Evolutionary conservation across 2,888 invertebrate species (phyloP).

Genomic region (Calameuta idolon): DNA sequence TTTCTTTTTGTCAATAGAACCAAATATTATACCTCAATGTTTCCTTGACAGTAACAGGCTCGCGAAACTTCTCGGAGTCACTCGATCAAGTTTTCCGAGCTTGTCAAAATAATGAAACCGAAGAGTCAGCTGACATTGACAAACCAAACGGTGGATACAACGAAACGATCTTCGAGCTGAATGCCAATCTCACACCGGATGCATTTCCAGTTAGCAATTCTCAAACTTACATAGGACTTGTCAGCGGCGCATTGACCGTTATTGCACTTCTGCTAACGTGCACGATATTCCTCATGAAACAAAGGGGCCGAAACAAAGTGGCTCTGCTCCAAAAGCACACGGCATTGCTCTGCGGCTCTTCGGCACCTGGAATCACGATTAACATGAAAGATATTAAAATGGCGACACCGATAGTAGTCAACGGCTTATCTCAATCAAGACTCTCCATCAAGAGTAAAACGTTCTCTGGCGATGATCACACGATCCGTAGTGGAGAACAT

Average conservation of each 20-base stretch:
- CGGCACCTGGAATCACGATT: constrained; percentile 71
- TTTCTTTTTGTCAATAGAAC: not conserved
- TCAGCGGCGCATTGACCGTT: constrained; percentile 77
- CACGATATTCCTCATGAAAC: constrained; percentile 75
- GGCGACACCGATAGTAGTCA: constrained; percentile 71
- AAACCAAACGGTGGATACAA: constrained; percentile 34
- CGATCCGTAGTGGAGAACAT: constrained; percentile 39
- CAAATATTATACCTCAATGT: not conserved
- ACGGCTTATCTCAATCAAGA: constrained; percentile 69
- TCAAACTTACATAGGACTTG: constrained; percentile 68
- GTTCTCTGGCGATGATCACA: constrained; percentile 44
- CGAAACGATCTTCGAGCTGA: constrained; percentile 50
- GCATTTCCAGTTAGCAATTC: constrained; percentile 73
- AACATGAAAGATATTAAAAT: constrained; percentile 73
- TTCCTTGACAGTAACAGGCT: constrained; percentile 32
- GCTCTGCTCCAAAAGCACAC: constrained; percentile 75
- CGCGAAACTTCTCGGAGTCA: constrained; percentile 36
- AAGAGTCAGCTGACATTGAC: constrained; percentile 19
- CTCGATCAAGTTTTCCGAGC: constrained; percentile 29
- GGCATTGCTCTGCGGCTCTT: constrained; percentile 71
- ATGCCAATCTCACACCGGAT: constrained; percentile 67
- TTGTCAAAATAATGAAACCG: constrained; percentile 32
- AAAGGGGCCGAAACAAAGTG: constrained; percentile 75
- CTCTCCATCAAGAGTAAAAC: constrained; percentile 67
- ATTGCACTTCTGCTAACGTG: constrained; percentile 75